Evolutionary conservation across 2,797 vertebrate species (phyloP).

Genomic region (Phataginus tricuspis): DNA sequence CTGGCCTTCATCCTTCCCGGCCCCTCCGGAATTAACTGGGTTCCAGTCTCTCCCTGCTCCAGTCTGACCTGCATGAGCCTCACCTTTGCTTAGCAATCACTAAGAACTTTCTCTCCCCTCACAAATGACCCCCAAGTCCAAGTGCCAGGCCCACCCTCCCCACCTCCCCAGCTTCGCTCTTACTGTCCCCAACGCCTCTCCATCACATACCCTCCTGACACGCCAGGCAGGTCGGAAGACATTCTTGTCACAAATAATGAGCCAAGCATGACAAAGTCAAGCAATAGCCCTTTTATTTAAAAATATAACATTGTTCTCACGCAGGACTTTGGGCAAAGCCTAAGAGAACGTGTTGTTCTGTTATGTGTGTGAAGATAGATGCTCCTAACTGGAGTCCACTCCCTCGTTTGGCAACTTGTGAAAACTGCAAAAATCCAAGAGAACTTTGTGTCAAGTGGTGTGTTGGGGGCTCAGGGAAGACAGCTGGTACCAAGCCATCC

Average conservation of each 20-base stretch:
- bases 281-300: neutral
- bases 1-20: neutral
- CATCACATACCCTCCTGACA: neutral
- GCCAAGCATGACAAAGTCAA: neutral
- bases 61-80: neutral
- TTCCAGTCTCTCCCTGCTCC: neutral
- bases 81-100: neutral
- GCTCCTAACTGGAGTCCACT: neutral
- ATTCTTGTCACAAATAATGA: neutral
- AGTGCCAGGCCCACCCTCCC: fast-evolving
- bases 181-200: fast-evolving
- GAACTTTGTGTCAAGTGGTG: neutral
- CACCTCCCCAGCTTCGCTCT: neutral
- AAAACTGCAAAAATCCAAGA: neutral
- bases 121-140: neutral
- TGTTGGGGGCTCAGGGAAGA: neutral
- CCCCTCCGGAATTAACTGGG: neutral
- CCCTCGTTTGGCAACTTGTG: neutral
- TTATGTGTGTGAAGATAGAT: neutral
- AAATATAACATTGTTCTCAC: neutral
- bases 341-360: neutral
- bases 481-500: neutral
- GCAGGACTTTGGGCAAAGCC: neutral
- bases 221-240: neutral
- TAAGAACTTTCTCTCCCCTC: neutral